These are phyloP conservation scores for Cataglyphis hispanica DNA, from an alignment of 1,140 invertebrate species.

Conservation along the genomic window DNA sequence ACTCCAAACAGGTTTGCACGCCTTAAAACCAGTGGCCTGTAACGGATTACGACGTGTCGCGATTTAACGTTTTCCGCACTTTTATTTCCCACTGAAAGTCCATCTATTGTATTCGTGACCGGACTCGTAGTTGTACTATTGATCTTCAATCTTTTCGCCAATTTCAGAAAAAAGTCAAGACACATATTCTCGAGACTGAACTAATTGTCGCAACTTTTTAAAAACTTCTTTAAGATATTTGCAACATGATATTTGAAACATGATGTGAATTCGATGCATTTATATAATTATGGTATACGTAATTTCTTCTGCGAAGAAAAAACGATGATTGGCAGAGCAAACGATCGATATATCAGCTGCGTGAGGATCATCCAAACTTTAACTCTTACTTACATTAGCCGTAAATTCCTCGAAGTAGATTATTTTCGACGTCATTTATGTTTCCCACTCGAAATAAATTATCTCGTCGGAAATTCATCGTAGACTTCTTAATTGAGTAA, in stretches of 20 bases:
- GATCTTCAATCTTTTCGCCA: constrained; percentile 6
- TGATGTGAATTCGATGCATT: background rate
- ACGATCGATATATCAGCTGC: constrained; percentile 4
- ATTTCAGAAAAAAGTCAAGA: background rate
- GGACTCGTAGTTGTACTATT: constrained; percentile 20
- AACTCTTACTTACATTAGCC: constrained; percentile 46
- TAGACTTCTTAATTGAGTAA: constrained; percentile 35
- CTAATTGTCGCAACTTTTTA: background rate
- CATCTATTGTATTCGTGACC: constrained; percentile 37
- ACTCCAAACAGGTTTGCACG: constrained; percentile 44
- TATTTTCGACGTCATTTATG: constrained; percentile 47
- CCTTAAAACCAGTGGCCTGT: constrained; percentile 42
- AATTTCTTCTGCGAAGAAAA: background rate
- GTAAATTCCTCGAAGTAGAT: constrained; percentile 39
- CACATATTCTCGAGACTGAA: background rate
- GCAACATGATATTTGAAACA: too few relatives aligned
- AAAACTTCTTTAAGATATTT: background rate
- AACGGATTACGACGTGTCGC: constrained; percentile 51
- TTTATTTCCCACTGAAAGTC: constrained; percentile 40
- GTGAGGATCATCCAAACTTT: constrained; percentile 14
- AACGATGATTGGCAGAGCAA: background rate
- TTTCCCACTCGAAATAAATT: constrained; percentile 57
- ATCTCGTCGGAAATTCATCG: constrained; percentile 32
- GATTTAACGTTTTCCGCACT: constrained; percentile 47
- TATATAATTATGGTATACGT: background rate